Base-by-base conservation (phyloP, 1,140 invertebrate genomes). In the Ceratoteleas bidentatus region DNA sequence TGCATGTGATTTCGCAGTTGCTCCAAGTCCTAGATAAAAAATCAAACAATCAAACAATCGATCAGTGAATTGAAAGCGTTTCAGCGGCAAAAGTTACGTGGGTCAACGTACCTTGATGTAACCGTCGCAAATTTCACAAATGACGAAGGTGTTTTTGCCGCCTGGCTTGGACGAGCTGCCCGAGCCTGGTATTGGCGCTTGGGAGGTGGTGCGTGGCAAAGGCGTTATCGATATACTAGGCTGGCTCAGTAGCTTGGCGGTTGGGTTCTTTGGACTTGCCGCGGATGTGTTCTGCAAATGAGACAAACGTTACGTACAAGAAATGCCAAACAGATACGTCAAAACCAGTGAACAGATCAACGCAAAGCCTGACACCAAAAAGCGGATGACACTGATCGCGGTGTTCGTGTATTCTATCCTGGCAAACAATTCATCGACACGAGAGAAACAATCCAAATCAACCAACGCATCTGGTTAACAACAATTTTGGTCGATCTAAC, bases 61-160 rank as follows among this genome's bases (percentile, higher is more conserved):
- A n/a, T n/a, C n/a, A n/a, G n/a, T n/a, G n/a, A n/a, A n/a, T n/a
- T n/a, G n/a, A n/a, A n/a, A n/a, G n/a, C n/a, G n/a, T n/a, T n/a
- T n/a, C n/a, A n/a, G n/a, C n/a, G n/a, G n/a, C n/a, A n/a, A n/a
- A n/a, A n/a, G n/a, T n/a, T n/a, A n/a, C n/a, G 6, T 65, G 0
- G 36, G 33, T 45, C 13, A 69, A 15, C 10, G 84, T 86, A 94
- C 93, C 92, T 98, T 98, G 62, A 98, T 98, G 85, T 98, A 98
- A 45, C 97, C 96, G 90, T 98, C 97, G 90, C 97, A 98, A 81
- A 98, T 98, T 92, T 98, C 97, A 90, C 97, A 98, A 83, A 98
- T 97, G 76, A 98, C 97, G 90, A 97, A 97, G 13, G 95, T 95
- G 81, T 94, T 94, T 90, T 97, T 97, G 38, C 92, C 92, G 73